Evolutionary conservation across 2,113 vertebrate genomes (phyloP), one percentile per base, ranked within the genome.

Genomic region (Corythaixoides concolor): DNA sequence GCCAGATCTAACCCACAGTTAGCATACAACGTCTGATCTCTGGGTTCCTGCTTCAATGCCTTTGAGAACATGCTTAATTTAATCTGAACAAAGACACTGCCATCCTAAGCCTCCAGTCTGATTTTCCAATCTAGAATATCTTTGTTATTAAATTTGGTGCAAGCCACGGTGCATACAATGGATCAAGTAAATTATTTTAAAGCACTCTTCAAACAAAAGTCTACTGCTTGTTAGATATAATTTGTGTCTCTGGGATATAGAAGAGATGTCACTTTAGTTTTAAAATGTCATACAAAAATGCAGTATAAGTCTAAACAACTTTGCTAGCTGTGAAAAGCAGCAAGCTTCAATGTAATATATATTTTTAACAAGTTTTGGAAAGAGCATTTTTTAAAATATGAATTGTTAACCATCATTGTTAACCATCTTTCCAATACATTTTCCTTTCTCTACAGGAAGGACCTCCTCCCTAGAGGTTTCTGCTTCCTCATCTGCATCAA

Each of bases 61-160:
- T 97, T 93, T 90, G 97, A 96, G 97, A 94, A 97, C 95, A 97
- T 91, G 89, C 85, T 95, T 97, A 97, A 95, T 96, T 98, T 97
- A 98, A 98, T 92, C 96, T 93, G 96, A 92, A 96, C 94, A 96
- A 97, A 95, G 93, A 50, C 94, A 69, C 81, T 90, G 96, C 84
- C 91, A 87, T 59, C 12, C 0, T 68, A 62, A 95, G 90, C 93
- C 84, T 97, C 94, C 90, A 96, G 56, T 88, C 94, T 92, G 79
- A 49, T 91, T 78, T 93, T 66, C 93, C 83, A 95, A 88, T 53
- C 95, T 80, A 82, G 41, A 93, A 79, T 87, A 96, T 92, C 76
- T 95, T 82, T 92, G 88, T 83, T 94, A 81, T 95, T 96, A 93
- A 96, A 98, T 95, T 75, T 89, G 90, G 90, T 79, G 67, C 92